Evolutionary conservation across 2,113 vertebrate species (phyloP), one percentile per base, ranked within the genome.

Genomic region (Heloderma charlesbogerti): DNA sequence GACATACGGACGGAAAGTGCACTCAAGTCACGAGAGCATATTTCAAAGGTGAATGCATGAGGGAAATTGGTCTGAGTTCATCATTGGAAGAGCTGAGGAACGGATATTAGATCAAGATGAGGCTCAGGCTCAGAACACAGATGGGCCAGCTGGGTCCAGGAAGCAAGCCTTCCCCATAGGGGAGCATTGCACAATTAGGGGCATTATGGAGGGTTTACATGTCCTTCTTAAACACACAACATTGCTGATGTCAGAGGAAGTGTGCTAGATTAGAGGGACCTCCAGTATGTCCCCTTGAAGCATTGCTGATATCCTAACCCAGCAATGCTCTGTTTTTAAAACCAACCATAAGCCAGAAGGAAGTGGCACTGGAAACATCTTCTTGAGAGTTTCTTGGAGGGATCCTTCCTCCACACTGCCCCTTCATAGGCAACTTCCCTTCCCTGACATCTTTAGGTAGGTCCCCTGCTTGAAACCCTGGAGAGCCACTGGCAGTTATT

Each of bases 31-130:
- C 1, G 69, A 90, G 91, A 91, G 20, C 79, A 12, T 75, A 91
- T 92, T 94, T 78, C n/a, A 1, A 95, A 92, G 92, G 84, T 31
- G 77, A 92, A 54, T 74, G 54, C 84, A 43, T 6, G 71, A 75
- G 90, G 86, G 91, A 92, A 92, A 87, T 34, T 16, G 10, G 87
- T 90, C 29, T 9, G 87, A 93, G 71, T 7, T 93, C 86, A 90
- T 90, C 78, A 18, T 0, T 93, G 90, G 91, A 87, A 90, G 25
- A 15, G 34, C 79, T 78, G 87, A 93, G 93, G 63, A 77, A 69
- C 2, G 71, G 84, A 77, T 81, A 92, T 84, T 22, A 84, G 90
- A 51, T 92, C 91, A 89, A 91, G 94, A 87, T 79, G 94, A 91
- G 22, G 8, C 45, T 29, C 34, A 48, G 0, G 57, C n/a, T 0